Evolutionary conservation across 2,113 vertebrate species (phyloP).

Genomic region (Cryptomyrus ogoouensis): DNA sequence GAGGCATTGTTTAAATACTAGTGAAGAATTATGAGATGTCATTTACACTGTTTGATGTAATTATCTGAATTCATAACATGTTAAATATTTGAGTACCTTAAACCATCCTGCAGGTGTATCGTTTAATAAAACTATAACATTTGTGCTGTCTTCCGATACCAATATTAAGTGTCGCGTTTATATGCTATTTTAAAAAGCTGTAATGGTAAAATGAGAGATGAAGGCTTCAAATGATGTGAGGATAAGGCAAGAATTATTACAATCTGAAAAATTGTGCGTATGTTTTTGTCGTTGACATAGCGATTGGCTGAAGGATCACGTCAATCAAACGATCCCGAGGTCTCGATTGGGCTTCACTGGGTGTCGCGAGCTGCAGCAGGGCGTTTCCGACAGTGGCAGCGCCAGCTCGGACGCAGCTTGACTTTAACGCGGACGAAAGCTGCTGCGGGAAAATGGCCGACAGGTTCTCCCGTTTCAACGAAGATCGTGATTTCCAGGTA

Average conservation of each 20-base stretch:
- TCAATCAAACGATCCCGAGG: background rate
- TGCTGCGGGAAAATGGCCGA: constrained; percentile 89
- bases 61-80: background rate
- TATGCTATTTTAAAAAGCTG: background rate
- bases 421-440: constrained; percentile 43
- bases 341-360: background rate
- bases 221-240: background rate
- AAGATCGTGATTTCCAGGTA: constrained; percentile 98
- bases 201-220: background rate
- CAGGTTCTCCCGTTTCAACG: constrained; percentile 97
- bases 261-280: background rate
- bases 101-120: background rate
- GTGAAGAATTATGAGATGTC: background rate
- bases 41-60: background rate
- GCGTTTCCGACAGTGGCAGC: constrained; percentile 5
- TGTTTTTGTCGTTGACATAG: background rate
- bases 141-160: background rate
- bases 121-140: background rate
- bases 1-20: background rate
- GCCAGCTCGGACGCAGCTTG: constrained; percentile 20
- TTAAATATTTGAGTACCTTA: background rate
- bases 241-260: background rate
- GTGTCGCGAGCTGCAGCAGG: background rate
- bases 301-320: background rate
- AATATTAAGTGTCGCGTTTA: background rate